Evolutionary conservation across 2,797 vertebrate genomes (phyloP).

Genomic region (Champsocephalus gunnari): DNA sequence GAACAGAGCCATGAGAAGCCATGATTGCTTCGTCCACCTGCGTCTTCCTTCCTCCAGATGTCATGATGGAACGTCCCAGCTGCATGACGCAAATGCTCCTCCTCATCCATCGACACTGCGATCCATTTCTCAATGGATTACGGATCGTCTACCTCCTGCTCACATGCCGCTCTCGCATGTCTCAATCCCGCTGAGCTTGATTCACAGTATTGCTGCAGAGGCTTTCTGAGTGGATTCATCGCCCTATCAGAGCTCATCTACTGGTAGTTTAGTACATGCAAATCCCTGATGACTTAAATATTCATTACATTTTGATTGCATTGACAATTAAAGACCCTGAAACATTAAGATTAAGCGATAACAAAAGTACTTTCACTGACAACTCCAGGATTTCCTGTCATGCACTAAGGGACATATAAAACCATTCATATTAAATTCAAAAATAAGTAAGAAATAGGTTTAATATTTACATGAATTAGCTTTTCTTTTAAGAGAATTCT

Average conservation of each 20-base stretch:
- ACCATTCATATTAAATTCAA: background rate
- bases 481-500: background rate
- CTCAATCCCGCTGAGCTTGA: slow-evolving; percentile 56
- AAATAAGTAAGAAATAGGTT: background rate
- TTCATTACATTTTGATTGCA: background rate
- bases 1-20: slow-evolving; percentile 6
- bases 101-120: slow-evolving; percentile 22
- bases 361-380: background rate
- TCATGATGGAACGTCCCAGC: slow-evolving; percentile 51
- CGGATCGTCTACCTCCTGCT: slow-evolving; percentile 32
- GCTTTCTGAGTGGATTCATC: slow-evolving; percentile 12
- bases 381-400: background rate
- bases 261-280: slow-evolving; percentile 3
- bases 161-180: slow-evolving; percentile 55
- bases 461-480: background rate
- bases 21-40: slow-evolving; percentile 31
- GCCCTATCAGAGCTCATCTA: background rate
- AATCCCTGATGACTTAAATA: slow-evolving; percentile 8
- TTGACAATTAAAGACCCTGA: background rate
- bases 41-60: slow-evolving; percentile 53
- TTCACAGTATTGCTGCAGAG: slow-evolving; percentile 21
- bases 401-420: background rate
- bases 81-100: slow-evolving; percentile 42
- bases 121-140: slow-evolving; percentile 65
- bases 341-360: background rate